phyloP scores from a whole-genome alignment of 1,140 invertebrate genomes.

The Kradibia gibbosae region DNA sequence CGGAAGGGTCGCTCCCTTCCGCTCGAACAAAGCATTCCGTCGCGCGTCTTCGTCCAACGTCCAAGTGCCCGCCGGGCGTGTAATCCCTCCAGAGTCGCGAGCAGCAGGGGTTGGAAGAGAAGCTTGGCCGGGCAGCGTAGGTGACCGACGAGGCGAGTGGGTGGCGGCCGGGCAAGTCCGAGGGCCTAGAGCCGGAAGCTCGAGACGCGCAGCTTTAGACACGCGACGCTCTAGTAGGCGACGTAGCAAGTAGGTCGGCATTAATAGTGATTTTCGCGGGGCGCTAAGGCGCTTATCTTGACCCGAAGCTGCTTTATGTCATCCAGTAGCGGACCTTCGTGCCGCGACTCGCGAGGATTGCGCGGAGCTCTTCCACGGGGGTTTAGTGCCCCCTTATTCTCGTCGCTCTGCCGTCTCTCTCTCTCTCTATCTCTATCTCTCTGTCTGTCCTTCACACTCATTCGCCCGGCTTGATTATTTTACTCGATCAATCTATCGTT shows the following conservation, averaged over 20 bases:
- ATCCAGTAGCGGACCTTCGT: not conserved
- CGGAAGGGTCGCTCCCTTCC: not conserved
- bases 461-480: too few species aligned
- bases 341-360: not conserved
- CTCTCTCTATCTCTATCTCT: too few species aligned
- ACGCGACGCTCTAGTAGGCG: not conserved
- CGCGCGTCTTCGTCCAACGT: not conserved
- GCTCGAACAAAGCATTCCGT: not conserved
- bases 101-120: not conserved
- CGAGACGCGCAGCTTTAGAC: not conserved
- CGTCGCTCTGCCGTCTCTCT: too few species aligned
- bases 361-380: not conserved
- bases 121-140: not conserved
- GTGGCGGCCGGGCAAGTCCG: too few species aligned
- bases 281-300: not conserved
- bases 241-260: not conserved
- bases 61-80: not conserved
- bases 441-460: not conserved
- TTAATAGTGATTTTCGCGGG: constrained; percentile 12
- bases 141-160: too few species aligned
- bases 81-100: not conserved
- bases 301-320: not conserved
- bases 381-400: not conserved
- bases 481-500: too few species aligned
- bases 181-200: not conserved